A percentile compares a stretch with the other conserved stretches of the same genome.
Evolutionary conservation across 2,113 vertebrate genomes (phyloP).

Genomic region (Aptenodytes forsteri): DNA sequence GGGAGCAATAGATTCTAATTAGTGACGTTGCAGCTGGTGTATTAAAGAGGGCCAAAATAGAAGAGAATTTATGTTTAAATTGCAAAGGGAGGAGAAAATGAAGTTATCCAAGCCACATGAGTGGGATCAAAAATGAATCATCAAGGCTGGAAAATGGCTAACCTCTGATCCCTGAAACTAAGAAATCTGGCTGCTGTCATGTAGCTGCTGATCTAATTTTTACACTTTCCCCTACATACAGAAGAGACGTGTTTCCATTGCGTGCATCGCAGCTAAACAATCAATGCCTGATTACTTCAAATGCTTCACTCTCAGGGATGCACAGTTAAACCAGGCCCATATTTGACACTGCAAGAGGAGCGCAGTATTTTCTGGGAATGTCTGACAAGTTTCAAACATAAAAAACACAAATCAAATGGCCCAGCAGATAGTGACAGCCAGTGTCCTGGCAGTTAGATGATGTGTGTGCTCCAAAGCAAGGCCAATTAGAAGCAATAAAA

Average conservation of each 20-base stretch:
- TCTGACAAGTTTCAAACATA: slow-evolving; percentile 23
- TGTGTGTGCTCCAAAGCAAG: slow-evolving; percentile 26
- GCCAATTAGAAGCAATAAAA: slow-evolving; percentile 61
- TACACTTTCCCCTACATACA: neutral
- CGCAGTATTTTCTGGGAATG: neutral
- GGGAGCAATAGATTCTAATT: neutral
- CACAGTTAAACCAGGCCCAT: slow-evolving; percentile 1
- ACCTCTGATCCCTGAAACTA: slow-evolving; percentile 32
- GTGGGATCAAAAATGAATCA: slow-evolving; percentile 28
- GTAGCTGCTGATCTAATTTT: slow-evolving; percentile 42
- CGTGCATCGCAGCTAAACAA: neutral
- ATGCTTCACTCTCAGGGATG: slow-evolving; percentile 3
- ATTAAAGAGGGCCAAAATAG: neutral
- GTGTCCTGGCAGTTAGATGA: slow-evolving; percentile 14
- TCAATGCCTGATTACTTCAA: slow-evolving; percentile 25
- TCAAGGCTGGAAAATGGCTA: slow-evolving; percentile 28
- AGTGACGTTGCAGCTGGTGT: neutral
- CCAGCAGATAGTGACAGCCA: slow-evolving; percentile 34
- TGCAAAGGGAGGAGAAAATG: neutral
- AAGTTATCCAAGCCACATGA: neutral
- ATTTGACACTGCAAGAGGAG: neutral
- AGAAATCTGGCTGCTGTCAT: neutral
- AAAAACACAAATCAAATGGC: slow-evolving; percentile 38
- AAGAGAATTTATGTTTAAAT: neutral
- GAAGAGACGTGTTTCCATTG: neutral